These are phyloP conservation scores for Ara ararauna DNA, from an alignment of 2,797 vertebrate species.

Conservation along the genomic window DNA sequence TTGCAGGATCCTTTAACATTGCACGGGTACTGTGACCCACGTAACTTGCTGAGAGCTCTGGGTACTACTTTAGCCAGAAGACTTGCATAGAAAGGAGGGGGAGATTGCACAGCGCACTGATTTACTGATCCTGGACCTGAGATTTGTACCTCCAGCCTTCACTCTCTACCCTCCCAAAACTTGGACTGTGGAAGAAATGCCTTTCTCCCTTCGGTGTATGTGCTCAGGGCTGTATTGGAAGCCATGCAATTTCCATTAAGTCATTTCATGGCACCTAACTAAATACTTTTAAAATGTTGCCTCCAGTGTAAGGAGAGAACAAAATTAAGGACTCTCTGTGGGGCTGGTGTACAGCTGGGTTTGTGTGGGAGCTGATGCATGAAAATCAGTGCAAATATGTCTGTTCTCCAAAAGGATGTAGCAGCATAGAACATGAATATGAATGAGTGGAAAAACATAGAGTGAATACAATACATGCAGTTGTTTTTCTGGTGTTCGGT, in stretches of 20 bases:
- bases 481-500: neutral
- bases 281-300: neutral
- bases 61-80: neutral
- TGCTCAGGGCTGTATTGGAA: neutral
- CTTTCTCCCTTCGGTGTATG: neutral
- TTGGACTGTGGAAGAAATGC: slow-evolving; percentile 1
- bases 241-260: neutral
- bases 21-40: neutral
- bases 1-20: neutral
- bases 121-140: neutral
- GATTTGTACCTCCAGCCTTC: slow-evolving; percentile 1
- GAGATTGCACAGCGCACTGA: neutral
- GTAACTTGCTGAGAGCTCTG: neutral
- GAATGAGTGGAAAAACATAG: neutral
- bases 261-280: slow-evolving; percentile 21
- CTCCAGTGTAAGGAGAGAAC: neutral
- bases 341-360: neutral
- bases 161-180: neutral
- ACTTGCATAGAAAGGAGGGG: neutral
- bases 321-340: neutral
- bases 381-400: neutral
- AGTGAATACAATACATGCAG: neutral
- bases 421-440: neutral
- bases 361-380: neutral
- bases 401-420: neutral